Evolutionary conservation across 2,888 invertebrate species (phyloP), one percentile per base, ranked within the genome.

Genomic region (Scrobipalpa costella): DNA sequence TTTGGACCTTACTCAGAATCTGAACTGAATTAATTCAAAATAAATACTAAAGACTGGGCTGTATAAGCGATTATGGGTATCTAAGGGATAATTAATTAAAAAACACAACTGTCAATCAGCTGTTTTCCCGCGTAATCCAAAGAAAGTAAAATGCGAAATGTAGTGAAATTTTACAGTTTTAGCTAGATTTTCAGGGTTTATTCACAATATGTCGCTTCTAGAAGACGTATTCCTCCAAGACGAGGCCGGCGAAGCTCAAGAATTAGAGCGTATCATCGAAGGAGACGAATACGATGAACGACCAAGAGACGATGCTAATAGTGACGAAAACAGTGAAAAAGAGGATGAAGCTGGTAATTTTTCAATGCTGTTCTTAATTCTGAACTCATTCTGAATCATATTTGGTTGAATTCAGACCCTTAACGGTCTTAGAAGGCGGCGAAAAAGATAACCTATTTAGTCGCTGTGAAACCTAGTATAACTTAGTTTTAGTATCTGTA

Each of bases 241-340:
- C 66, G 91, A 91, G 64, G 87, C 88, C 19, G 83, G 82, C 33
- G 91, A 90, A 64, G 90, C 87, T 2, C 85, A 84, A 36, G 84
- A 85, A 61, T 69, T 92, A 60, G 92, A 92, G 68, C 83, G 90
- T 61, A 79, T 92, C 0, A 87, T 92, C 47, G 92, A 92, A 71
- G 88, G 92, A 1, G 93, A 92, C 61, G 92, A 92, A 52, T 88
- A 83, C 64, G 89, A 87, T 15, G 86, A 85, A n/a, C 78, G 82
- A 64, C 90, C 77, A 7, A 73, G 80, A 72, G 63, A 81, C 70
- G 83, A 86, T 71, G 66, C 82, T 66, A 85, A 87, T 61, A 89
- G 88, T 49, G 86, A 87, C 57, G 85, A 85, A 62, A 84, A 87
- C 57, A 86, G 84, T 34, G 89, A 81, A 66, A 84, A 82, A 68